Evolutionary conservation across 2,797 vertebrate species (phyloP).

Genomic region (Falco rusticolus): DNA sequence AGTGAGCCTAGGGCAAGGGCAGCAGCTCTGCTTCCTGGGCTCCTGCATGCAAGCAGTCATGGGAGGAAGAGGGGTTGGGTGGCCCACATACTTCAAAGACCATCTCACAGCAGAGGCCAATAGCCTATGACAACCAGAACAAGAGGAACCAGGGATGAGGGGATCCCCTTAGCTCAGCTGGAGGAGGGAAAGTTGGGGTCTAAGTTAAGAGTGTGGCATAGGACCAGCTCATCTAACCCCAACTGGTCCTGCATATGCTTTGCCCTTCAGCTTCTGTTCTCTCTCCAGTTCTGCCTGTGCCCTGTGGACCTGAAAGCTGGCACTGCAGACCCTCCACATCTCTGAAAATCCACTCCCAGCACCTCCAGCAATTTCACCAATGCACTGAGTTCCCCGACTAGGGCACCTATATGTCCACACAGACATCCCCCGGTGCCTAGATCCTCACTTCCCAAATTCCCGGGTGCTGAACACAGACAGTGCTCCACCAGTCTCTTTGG

Average conservation of each 20-base stretch:
- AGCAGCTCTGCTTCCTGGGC: neutral
- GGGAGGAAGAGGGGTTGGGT: neutral
- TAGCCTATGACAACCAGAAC: neutral
- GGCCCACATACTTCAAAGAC: neutral
- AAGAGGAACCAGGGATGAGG: neutral
- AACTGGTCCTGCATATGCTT: neutral
- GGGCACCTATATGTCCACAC: neutral
- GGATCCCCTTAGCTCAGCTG: neutral
- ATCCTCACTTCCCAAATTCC: neutral
- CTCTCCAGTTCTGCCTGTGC: neutral
- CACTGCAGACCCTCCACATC: neutral
- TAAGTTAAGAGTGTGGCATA: neutral
- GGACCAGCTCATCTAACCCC: neutral
- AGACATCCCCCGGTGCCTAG: neutral
- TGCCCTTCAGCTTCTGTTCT: neutral
- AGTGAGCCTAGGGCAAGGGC: neutral
- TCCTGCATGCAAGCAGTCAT: neutral
- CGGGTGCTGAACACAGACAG: too few species aligned
- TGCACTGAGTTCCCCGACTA: neutral
- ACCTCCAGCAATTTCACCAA: neutral
- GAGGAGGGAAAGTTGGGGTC: neutral
- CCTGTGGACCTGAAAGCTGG: neutral
- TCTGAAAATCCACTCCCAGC: neutral
- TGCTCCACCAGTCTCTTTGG: neutral
- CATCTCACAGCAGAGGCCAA: neutral